Base-by-base conservation (phyloP, 1,140 invertebrate species). In the Araneus ventricosus region DNA sequence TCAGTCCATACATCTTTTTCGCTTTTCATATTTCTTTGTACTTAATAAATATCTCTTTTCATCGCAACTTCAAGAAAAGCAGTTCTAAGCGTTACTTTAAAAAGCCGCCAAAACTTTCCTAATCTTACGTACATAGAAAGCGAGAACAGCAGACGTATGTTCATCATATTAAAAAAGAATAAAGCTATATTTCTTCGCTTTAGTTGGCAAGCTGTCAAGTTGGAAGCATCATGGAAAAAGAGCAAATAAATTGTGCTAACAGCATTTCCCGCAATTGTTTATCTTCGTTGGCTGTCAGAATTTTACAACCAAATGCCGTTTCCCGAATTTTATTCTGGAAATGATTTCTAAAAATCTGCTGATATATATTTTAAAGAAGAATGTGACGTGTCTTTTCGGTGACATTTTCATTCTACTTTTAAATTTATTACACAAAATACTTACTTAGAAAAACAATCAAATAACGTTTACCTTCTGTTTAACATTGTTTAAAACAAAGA, bases 131-230 rank as follows among this genome's bases (percentile, higher is more conserved):
- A 75, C 70, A 75, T 75, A 52, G 24, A 52, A 45, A 82, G 41
- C 22, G 80, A 45, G 41, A 41, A 27, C 80, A 82, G 7, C 39
- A 22, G 37, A 75, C 80, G 39, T 52, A 82, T 82, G 80, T 82
- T 82, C 80, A 45, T 82, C 80, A 82, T 82, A 82, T 82, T 82
- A 82, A 82, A 82, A 82, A 82, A 82, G 39, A 82, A 82, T 82
- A 82, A 52, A 82, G 80, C 80, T 82, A 82, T 82, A 82, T 82
- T 52, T 82, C 80, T 82, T 41, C 80, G 22, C 37, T 82, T 82
- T 82, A 82, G 80, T 82, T 82, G 80, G 80, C 80, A 41, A 82
- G 80, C 41, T 82, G 80, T 82, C 80, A 82, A 82, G 80, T 82
- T 82, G 45, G 80, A 52, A 27, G 80, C 80, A 82, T 82, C 80